Base-by-base conservation (phyloP, 2,113 vertebrate species). In the Zootoca vivipara region DNA sequence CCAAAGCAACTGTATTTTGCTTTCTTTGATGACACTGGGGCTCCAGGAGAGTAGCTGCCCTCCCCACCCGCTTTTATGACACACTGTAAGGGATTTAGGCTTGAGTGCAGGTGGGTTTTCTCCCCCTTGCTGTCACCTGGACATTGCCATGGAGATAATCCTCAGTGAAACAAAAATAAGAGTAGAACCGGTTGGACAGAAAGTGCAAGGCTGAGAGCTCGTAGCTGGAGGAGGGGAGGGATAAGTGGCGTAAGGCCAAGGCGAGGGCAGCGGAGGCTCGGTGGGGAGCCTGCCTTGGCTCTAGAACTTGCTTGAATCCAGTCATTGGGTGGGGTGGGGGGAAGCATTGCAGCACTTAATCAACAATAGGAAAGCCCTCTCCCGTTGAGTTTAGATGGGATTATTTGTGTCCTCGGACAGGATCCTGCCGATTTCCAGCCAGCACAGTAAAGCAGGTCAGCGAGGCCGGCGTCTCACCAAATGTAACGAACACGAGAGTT, bases 131-230 rank as follows among this genome's bases (percentile, higher is more conserved):
- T 89, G 94, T 96, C 97, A 97, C 97, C 96, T 97, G 97, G 94
- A 94, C 91, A 95, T 98, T 35, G 52, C 96, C 77, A 86, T 96
- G 96, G 91, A 12, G 84, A 97, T 96, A 93, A 95, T 94, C 96
- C 96, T 95, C 93, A 96, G 93, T 89, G 94, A 96, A 96, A 95
- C 94, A 93, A 79, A 94, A 96, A 96, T 92, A 96, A 90, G 87
- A 94, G 97, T 93, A 96, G 94, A 97, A 98, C 97, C 95, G 96
- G 98, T 98, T 98, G 85, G 96, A 96, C 97, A 96, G 97, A 97
- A 96, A 97, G 96, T 94, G 88, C 82, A 4, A 73, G 80, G 94
- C 69, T 33, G 70, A 88, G 86, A 85, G 82, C 82, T 77, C 38
- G 77, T 72, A 52, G 84, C 87, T 88, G 92, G 94, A 92, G 83